phyloP scores from a whole-genome alignment of 2,888 invertebrate genomes.

The Schizotus pectinicornis region DNA sequence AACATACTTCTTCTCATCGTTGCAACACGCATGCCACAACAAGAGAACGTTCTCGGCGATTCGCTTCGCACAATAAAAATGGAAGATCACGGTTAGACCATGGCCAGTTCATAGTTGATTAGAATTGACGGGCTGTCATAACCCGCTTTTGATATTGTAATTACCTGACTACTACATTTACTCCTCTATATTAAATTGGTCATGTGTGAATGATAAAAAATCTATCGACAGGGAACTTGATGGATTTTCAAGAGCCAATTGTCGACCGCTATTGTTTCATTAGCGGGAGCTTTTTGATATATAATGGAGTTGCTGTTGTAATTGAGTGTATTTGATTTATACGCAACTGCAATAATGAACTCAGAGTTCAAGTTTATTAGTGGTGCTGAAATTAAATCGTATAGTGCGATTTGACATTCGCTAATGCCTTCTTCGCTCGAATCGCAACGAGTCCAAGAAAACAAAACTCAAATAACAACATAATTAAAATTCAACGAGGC shows the following conservation, averaged over 20 bases:
- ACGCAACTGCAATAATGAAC: slow-evolving; percentile 23
- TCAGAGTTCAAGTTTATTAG: slow-evolving; percentile 32
- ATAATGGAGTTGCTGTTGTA: slow-evolving; percentile 25
- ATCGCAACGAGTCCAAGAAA: slow-evolving; percentile 2
- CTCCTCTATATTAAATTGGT: slow-evolving; percentile 30
- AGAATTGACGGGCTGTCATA: slow-evolving; percentile 45
- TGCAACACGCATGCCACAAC: slow-evolving; percentile 40
- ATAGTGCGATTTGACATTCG: slow-evolving; percentile 12
- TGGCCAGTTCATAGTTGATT: slow-evolving; percentile 39
- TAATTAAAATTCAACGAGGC: slow-evolving; percentile 5
- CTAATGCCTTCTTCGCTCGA: slow-evolving; percentile 15
- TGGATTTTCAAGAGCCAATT: slow-evolving; percentile 25
- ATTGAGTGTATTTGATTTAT: slow-evolving; percentile 30
- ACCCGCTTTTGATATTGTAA: slow-evolving; percentile 46
- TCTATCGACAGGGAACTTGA: slow-evolving; percentile 27
- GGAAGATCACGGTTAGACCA: slow-evolving; percentile 41
- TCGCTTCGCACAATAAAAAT: slow-evolving; percentile 35
- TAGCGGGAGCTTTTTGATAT: slow-evolving; percentile 25
- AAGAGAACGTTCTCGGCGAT: slow-evolving; percentile 41
- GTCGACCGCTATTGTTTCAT: slow-evolving; percentile 24
- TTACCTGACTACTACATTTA: slow-evolving; percentile 43
- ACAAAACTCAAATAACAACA: slow-evolving; percentile 1
- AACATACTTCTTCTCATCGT: slow-evolving; percentile 32
- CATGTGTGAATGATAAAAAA: slow-evolving; percentile 33
- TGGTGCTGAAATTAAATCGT: slow-evolving; percentile 20